These are phyloP conservation scores for Heliconius melpomene DNA, from an alignment of 1,140 invertebrate genomes.

Conservation along the genomic window DNA sequence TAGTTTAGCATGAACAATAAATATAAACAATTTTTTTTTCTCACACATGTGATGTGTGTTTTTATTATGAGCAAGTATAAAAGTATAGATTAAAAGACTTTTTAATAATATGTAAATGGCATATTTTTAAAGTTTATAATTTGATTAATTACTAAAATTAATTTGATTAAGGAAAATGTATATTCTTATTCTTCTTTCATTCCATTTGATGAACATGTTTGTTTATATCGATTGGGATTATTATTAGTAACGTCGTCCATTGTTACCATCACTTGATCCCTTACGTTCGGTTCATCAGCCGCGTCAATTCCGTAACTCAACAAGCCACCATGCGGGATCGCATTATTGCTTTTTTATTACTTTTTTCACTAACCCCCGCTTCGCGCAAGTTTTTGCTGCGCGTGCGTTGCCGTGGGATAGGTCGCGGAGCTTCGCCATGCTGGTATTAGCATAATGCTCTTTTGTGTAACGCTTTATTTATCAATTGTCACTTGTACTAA, in stretches of 20 bases:
- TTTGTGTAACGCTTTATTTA: conserved; percentile 57
- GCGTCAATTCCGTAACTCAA: conserved; percentile 75
- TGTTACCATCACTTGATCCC: conserved; percentile 56
- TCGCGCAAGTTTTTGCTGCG: conserved; percentile 73
- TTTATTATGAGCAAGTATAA: no score
- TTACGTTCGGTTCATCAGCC: conserved; percentile 73
- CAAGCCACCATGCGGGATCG: conserved; percentile 78
- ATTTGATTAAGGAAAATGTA: no score
- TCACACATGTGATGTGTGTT: no score
- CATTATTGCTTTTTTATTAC: conserved; percentile 81
- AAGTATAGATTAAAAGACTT: no score
- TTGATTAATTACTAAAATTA: no score
- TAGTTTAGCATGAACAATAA: no score
- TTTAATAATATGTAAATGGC: neutral
- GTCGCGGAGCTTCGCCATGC: conserved; percentile 69
- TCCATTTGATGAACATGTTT: neutral
- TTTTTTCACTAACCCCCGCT: conserved; percentile 72
- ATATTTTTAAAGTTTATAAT: neutral
- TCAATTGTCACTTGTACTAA: conserved; percentile 56
- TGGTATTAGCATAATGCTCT: conserved; percentile 78
- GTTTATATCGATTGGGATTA: conserved; percentile 22
- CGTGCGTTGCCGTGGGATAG: conserved; percentile 73
- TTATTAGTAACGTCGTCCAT: conserved; percentile 32
- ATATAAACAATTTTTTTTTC: no score
- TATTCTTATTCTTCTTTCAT: no score